A percentile compares a stretch with the other conserved stretches of the same genome.
Conservation (phyloP, 2,797 vertebrate genomes). For the Cirrhinus molitorella region DNA sequence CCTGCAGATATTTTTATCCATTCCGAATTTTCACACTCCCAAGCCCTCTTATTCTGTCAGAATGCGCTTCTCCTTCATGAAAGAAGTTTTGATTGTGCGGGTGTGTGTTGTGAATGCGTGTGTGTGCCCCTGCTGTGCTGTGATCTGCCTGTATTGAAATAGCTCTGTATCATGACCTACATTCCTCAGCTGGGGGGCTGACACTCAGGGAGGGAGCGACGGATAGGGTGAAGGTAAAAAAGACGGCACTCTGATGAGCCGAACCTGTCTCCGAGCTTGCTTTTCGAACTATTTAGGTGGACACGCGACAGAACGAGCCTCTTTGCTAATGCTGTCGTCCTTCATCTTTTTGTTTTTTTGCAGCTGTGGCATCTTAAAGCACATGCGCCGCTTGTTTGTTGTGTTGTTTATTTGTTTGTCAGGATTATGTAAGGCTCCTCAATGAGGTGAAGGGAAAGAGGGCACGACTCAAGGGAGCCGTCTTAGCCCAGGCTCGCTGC, state of each 20-base stretch:
- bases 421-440: slow-evolving; percentile 43
- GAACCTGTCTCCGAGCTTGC: slow-evolving; percentile 30
- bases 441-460: slow-evolving; percentile 23
- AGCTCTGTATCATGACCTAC: slow-evolving; percentile 62
- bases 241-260: slow-evolving; percentile 39
- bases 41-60: slow-evolving; percentile 37
- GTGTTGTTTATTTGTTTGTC: slow-evolving; percentile 41
- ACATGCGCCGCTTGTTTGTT: slow-evolving; percentile 24
- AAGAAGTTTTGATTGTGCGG: slow-evolving; percentile 28
- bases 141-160: slow-evolving; percentile 63
- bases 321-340: neutral
- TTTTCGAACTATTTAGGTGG: slow-evolving; percentile 11
- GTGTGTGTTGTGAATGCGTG: slow-evolving; percentile 31
- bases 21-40: slow-evolving; percentile 29
- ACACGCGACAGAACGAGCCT: neutral
- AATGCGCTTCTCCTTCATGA: slow-evolving; percentile 36
- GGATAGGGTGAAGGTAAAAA: slow-evolving; percentile 48
- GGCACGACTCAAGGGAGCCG: slow-evolving; percentile 8
- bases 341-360: neutral
- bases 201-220: slow-evolving; percentile 41
- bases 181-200: slow-evolving; percentile 60
- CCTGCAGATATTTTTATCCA: slow-evolving; percentile 47
- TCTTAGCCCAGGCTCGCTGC: neutral
- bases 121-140: slow-evolving; percentile 41
- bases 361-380: slow-evolving; percentile 20